Evolutionary conservation across 2,113 vertebrate species (phyloP).

Genomic region (Podiceps cristatus): DNA sequence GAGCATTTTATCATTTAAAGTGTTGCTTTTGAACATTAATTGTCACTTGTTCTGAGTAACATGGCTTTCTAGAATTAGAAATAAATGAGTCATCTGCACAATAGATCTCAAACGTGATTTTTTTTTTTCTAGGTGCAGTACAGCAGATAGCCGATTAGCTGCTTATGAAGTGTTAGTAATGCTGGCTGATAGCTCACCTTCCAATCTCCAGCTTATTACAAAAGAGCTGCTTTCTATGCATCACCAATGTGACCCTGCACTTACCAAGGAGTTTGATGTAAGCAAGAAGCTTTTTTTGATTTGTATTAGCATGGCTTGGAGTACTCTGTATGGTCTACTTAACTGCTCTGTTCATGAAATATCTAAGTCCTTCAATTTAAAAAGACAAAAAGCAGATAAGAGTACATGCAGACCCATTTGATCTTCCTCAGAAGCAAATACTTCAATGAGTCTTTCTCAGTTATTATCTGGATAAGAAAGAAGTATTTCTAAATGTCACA

Average conservation of each 20-base stretch:
- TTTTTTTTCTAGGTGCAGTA: conserved; percentile 87
- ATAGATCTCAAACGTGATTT: background rate
- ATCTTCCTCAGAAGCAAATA: background rate
- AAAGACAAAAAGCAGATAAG: background rate
- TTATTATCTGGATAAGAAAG: background rate
- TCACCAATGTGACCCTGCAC: conserved; percentile 95
- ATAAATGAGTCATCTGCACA: conserved; percentile 3
- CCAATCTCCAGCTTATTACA: conserved; percentile 93
- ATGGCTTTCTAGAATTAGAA: conserved; percentile 5
- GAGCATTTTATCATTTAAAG: background rate
- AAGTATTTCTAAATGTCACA: background rate
- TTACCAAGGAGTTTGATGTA: conserved; percentile 98
- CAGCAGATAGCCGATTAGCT: conserved; percentile 92
- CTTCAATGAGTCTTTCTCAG: background rate
- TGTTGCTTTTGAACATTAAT: background rate
- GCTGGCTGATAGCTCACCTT: conserved; percentile 95
- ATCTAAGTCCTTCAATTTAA: background rate
- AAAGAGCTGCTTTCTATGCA: conserved; percentile 96
- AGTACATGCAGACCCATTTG: background rate
- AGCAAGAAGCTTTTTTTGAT: conserved; percentile 47
- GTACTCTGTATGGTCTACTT: background rate
- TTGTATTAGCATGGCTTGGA: background rate
- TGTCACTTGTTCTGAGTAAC: background rate
- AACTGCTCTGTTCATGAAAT: background rate
- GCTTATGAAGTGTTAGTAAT: conserved; percentile 98